Percentiles rank a stretch among this genome's conserved stretches.
phyloP scores from a whole-genome alignment of 2,113 vertebrate genomes.

The Nycticebus coucang region DNA sequence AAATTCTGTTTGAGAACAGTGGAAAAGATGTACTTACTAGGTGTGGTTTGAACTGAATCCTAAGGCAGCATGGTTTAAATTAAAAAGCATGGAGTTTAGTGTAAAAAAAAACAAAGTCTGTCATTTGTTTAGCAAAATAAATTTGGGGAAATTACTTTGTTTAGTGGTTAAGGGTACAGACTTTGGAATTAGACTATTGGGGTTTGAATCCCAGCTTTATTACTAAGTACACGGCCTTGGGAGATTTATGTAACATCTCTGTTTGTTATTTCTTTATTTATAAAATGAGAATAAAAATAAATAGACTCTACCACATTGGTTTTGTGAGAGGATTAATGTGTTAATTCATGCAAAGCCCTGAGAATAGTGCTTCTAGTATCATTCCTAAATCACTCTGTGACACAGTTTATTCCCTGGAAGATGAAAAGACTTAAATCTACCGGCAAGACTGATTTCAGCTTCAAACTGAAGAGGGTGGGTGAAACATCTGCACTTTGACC shows the following conservation, averaged over 20 bases:
- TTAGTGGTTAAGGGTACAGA: not conserved
- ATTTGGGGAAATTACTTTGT: not conserved
- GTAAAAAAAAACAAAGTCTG: not conserved
- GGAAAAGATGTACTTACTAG: not conserved
- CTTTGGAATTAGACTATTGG: not conserved
- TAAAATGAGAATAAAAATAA: not conserved
- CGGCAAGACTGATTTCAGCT: not conserved
- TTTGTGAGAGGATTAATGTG: not conserved
- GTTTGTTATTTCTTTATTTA: not conserved
- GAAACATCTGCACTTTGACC: no score
- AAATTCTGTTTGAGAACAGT: not conserved
- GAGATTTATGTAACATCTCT: not conserved
- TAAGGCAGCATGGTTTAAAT: not conserved
- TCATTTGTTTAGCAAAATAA: not conserved
- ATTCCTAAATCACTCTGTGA: not conserved
- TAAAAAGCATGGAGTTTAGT: not conserved
- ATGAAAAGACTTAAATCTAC: not conserved
- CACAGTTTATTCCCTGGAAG: not conserved
- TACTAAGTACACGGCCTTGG: not conserved
- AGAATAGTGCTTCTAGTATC: rapidly evolving
- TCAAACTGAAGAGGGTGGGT: not conserved
- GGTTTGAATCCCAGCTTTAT: not conserved
- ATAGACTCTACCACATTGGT: not conserved
- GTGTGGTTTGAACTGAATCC: not conserved
- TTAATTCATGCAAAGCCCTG: not conserved